These are phyloP conservation scores for Dermochelys coriacea DNA, from an alignment of 2,797 vertebrate species.

Conservation along the genomic window DNA sequence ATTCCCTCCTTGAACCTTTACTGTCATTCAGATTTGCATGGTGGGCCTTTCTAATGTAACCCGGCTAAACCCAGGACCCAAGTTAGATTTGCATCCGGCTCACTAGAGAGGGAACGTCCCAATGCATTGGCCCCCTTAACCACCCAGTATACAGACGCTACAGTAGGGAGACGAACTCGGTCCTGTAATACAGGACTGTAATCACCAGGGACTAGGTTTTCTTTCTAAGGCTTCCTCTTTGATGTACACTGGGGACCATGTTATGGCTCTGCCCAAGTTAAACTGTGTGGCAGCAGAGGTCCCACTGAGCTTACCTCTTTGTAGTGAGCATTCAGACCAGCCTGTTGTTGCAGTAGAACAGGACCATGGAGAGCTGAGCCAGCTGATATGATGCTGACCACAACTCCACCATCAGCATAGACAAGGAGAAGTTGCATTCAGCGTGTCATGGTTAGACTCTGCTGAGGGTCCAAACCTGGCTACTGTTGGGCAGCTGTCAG, in stretches of 20 bases:
- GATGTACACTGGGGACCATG: not conserved
- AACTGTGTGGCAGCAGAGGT: not conserved
- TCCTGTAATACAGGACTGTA: not conserved
- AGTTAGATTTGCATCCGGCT: not conserved
- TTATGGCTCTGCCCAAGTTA: not conserved
- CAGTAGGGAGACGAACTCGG: not conserved
- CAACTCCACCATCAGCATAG: not conserved
- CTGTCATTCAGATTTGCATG: not conserved
- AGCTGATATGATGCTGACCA: not conserved
- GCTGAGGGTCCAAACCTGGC: not conserved
- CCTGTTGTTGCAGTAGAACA: not conserved
- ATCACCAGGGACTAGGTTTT: not conserved
- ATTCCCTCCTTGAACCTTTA: not conserved
- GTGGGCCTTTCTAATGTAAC: not conserved
- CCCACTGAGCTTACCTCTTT: not conserved
- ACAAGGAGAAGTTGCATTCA: not conserved
- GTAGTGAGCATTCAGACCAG: not conserved
- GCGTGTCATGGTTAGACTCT: not conserved
- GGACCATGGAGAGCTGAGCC: not conserved
- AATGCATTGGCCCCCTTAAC: not conserved
- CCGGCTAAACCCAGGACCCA: not conserved
- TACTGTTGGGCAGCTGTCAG: not conserved
- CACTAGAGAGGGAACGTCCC: not conserved
- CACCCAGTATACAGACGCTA: not conserved
- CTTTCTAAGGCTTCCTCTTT: too few species aligned